Percentiles rank a stretch among this genome's conserved stretches.
These are phyloP conservation scores for Melanargia galathea DNA, from an alignment of 2,888 invertebrate species.

Conservation along the genomic window DNA sequence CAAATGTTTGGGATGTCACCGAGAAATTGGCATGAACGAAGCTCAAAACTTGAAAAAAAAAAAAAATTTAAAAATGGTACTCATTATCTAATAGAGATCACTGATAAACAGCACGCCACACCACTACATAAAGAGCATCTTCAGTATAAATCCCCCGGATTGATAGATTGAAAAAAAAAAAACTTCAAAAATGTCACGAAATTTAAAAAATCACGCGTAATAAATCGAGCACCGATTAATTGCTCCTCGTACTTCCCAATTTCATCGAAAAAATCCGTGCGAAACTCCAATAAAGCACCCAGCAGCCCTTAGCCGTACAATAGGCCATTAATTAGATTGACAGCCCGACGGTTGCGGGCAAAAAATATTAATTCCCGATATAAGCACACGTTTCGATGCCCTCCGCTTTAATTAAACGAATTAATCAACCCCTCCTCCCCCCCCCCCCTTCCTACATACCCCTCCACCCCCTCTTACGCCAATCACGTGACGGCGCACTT, in stretches of 20 bases:
- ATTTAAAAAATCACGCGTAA: slow-evolving; percentile 1
- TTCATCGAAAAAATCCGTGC: slow-evolving; percentile 31
- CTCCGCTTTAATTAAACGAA: slow-evolving; percentile 55
- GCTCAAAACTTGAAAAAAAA: no score
- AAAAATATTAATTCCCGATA: slow-evolving; percentile 46
- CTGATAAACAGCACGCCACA: no score
- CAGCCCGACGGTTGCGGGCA: slow-evolving; percentile 41
- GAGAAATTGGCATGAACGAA: no score
- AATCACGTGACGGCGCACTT: slow-evolving; percentile 48
- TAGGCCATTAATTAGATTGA: slow-evolving; percentile 45
- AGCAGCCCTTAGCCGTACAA: slow-evolving; percentile 24
- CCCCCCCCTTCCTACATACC: slow-evolving; percentile 29
- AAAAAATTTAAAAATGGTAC: no score
- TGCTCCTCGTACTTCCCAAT: slow-evolving; percentile 26
- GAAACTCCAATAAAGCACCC: slow-evolving; percentile 36
- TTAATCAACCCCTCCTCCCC: slow-evolving; percentile 49
- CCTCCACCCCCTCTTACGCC: slow-evolving; percentile 36
- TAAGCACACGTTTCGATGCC: slow-evolving; percentile 46
- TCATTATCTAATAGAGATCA: no score
- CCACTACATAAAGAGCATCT: no score
- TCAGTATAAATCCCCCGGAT: no score
- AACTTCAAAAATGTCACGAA: background rate
- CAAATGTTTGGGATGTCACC: no score
- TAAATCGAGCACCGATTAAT: slow-evolving; percentile 30
- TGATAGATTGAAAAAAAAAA: no score